A percentile compares a stretch with the other conserved stretches of the same genome.
phyloP scores from a whole-genome alignment of 2,797 vertebrate genomes.

The Bradypodion pumilum region DNA sequence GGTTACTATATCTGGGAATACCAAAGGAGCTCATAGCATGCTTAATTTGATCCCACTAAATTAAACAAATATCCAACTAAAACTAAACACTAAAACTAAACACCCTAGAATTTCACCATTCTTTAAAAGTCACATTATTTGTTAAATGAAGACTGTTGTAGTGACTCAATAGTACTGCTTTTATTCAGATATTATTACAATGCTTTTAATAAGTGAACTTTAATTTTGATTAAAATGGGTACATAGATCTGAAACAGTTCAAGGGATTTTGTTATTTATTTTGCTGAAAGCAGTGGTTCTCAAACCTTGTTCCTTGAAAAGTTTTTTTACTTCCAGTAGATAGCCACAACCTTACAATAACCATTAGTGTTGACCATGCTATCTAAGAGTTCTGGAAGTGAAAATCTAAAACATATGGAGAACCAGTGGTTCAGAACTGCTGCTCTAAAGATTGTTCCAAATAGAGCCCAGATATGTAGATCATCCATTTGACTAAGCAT shows the following conservation, averaged over 20 bases:
- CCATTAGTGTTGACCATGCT: too few species aligned
- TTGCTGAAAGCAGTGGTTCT: neutral
- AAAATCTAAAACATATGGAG: too few species aligned
- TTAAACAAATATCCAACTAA: conserved; percentile 2
- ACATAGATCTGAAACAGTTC: neutral
- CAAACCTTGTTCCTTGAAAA: too few species aligned
- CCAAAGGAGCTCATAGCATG: neutral
- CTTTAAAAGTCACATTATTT: neutral
- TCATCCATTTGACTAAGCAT: too few species aligned
- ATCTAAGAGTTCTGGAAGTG: too few species aligned
- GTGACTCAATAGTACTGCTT: neutral
- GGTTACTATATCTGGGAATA: neutral
- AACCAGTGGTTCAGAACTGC: too few species aligned
- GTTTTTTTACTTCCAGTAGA: too few species aligned
- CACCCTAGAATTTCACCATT: neutral
- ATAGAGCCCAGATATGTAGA: too few species aligned
- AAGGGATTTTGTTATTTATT: neutral
- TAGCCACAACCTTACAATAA: too few species aligned
- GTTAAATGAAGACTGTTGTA: neutral
- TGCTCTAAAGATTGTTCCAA: too few species aligned
- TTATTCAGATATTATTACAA: neutral
- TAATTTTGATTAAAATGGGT: neutral
- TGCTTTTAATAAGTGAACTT: neutral
- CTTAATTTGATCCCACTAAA: neutral
- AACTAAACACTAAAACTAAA: neutral